A percentile compares a stretch with the other conserved stretches of the same genome.
These are phyloP conservation scores for Melanotaenia duboulayi DNA, from an alignment of 2,113 vertebrate species.

Conservation along the genomic window DNA sequence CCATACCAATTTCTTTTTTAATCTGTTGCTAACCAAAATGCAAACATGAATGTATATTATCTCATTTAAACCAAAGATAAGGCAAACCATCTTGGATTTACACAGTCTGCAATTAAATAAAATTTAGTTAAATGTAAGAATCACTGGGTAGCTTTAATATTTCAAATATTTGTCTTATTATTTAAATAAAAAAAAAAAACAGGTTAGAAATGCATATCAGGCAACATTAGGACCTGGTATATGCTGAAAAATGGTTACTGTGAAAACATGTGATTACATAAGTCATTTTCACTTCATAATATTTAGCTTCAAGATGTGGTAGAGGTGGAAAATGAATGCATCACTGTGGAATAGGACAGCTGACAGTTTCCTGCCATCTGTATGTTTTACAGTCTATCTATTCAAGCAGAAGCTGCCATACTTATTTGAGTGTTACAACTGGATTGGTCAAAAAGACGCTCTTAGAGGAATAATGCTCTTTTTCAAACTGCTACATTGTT, in stretches of 20 bases:
- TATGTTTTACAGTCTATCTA: neutral
- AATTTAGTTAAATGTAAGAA: no score
- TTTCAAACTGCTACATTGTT: neutral
- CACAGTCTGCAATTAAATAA: no score
- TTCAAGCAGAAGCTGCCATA: neutral
- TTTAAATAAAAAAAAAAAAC: neutral
- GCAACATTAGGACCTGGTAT: neutral
- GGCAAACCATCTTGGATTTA: no score
- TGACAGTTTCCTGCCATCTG: neutral
- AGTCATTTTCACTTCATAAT: neutral
- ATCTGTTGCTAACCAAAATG: no score
- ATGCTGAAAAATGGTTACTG: neutral
- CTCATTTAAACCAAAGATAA: no score
- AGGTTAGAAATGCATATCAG: neutral
- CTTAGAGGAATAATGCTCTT: neutral
- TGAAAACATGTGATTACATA: neutral
- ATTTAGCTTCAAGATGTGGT: neutral
- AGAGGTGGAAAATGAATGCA: neutral
- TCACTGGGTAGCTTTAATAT: neutral
- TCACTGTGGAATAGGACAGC: no score
- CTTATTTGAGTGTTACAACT: constrained; percentile 1
- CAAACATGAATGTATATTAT: no score
- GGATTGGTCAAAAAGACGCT: constrained; percentile 1
- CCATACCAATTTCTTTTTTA: no score
- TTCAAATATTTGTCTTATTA: neutral